A percentile compares a stretch with the other conserved stretches of the same genome.
Evolutionary conservation across 2,113 vertebrate genomes (phyloP).

Genomic region (Zeus faber): DNA sequence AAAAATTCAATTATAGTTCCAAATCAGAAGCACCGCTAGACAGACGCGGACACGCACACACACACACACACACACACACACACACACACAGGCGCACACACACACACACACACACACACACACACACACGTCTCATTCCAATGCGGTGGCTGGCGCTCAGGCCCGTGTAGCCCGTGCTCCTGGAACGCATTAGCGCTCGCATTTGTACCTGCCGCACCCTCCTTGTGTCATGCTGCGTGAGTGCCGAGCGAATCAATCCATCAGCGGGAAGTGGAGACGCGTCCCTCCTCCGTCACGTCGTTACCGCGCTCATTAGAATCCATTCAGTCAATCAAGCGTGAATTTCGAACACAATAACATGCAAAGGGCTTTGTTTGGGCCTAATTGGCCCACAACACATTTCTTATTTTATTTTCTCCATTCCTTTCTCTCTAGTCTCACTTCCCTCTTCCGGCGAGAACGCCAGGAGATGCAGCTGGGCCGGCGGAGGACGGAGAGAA

Average conservation of each 20-base stretch:
- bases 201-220: not conserved
- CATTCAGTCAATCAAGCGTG: conserved; percentile 71
- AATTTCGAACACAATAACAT: conserved; percentile 69
- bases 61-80: not conserved
- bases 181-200: not conserved
- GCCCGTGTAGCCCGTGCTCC: not conserved
- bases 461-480: not conserved
- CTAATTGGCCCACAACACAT: conserved; percentile 64
- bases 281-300: conserved; percentile 39
- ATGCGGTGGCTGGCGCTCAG: too few species aligned
- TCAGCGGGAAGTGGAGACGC: conserved; percentile 36
- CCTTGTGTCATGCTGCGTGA: not conserved
- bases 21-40: too few species aligned
- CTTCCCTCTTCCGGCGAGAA: conserved; percentile 8
- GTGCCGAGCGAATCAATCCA: conserved; percentile 40
- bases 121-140: too few species aligned
- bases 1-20: not conserved
- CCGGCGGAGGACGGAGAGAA: not conserved
- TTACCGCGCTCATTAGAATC: conserved; percentile 68
- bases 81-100: conserved; percentile 23
- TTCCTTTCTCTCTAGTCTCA: conserved; percentile 45
- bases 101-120: conserved; percentile 11
- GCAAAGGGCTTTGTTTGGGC: conserved; percentile 68
- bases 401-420: conserved; percentile 39
- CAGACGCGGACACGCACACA: not conserved